These are phyloP conservation scores for Caenorhabditis tropicalis DNA, from an alignment of 1,140 invertebrate genomes.

Conservation along the genomic window DNA sequence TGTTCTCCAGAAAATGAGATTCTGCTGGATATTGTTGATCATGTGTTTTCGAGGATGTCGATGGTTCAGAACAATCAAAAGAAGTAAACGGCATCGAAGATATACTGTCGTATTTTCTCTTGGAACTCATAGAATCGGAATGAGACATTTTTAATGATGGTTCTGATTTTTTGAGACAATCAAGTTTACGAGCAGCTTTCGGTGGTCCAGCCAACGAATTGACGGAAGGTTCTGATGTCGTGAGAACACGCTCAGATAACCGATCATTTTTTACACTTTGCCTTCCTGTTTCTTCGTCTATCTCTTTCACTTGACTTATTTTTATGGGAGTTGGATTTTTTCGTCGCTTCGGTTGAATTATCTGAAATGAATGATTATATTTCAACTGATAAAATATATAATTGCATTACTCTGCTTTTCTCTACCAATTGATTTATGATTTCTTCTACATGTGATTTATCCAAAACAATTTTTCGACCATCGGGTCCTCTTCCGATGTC, in stretches of 20 bases:
- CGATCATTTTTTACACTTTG: neutral
- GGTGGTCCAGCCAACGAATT: neutral
- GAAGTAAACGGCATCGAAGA: too few relatives aligned
- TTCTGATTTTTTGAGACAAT: too few relatives aligned
- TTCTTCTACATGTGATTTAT: neutral
- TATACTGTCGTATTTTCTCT: too few relatives aligned
- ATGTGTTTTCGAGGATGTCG: too few relatives aligned
- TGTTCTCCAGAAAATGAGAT: too few relatives aligned
- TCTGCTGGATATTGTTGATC: too few relatives aligned
- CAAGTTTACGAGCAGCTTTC: neutral
- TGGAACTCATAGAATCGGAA: too few relatives aligned
- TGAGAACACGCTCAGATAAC: neutral
- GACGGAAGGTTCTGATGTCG: neutral
- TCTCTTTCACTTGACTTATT: neutral
- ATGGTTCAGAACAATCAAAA: too few relatives aligned
- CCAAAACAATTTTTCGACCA: neutral
- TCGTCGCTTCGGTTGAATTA: neutral
- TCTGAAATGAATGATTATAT: neutral
- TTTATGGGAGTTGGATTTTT: constrained; percentile 23
- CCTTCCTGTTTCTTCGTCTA: neutral
- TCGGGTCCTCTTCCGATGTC: neutral
- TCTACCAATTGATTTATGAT: neutral
- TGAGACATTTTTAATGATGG: too few relatives aligned
- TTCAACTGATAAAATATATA: neutral
- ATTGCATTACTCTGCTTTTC: neutral